Percentiles rank a stretch among this genome's conserved stretches.
Evolutionary conservation across 2,888 invertebrate species (phyloP).

Genomic region (Sclerodermus sp.): DNA sequence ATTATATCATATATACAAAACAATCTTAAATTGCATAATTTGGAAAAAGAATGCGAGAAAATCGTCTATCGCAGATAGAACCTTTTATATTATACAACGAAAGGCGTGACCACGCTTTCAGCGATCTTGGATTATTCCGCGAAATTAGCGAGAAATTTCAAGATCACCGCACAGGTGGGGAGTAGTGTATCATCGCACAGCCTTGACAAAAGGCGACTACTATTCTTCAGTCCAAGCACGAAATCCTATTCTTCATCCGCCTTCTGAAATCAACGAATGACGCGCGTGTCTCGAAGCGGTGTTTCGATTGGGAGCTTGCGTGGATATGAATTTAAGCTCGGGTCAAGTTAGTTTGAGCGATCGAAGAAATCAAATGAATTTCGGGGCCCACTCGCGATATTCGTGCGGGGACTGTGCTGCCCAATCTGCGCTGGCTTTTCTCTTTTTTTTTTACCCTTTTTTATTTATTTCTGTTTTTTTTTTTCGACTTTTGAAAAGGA

Average conservation of each 20-base stretch:
- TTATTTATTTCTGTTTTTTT: no score
- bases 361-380: no score
- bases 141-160: background rate
- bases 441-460: no score
- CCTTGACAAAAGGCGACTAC: conserved; percentile 27
- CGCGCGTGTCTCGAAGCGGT: no score
- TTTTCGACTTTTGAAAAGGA: no score
- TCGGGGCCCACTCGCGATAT: no score
- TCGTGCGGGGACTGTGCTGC: no score
- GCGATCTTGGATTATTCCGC: conserved; percentile 2
- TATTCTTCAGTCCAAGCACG: conserved; percentile 18
- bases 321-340: no score
- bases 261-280: no score
- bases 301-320: no score
- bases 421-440: no score
- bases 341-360: no score
- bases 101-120: background rate
- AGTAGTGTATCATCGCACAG: conserved; percentile 28
- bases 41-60: conserved; percentile 36
- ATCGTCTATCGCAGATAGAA: conserved; percentile 16
- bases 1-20: conserved; percentile 43
- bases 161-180: conserved; percentile 11
- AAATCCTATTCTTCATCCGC: background rate
- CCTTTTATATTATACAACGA: background rate
- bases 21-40: conserved; percentile 38